phyloP scores from a whole-genome alignment of 2,797 vertebrate genomes.

The Brachymystax lenok region DNA sequence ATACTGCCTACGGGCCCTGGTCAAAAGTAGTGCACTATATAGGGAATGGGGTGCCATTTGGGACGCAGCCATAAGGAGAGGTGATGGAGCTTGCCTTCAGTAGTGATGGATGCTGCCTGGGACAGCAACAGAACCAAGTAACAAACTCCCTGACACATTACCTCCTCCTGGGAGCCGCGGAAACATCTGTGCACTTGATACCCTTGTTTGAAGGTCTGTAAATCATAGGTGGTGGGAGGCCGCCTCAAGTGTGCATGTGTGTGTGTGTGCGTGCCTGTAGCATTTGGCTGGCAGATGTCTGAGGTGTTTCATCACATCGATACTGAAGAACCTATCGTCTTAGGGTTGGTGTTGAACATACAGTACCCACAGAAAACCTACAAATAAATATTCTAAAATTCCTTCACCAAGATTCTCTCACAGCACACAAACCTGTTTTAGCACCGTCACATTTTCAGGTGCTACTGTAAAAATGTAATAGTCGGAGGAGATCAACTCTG shows the following conservation, averaged over 20 bases:
- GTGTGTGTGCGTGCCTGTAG: not conserved
- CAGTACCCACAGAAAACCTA: not conserved
- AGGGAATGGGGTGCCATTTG: not conserved
- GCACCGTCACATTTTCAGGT: not conserved
- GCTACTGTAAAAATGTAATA: not conserved
- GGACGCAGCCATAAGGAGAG: not conserved
- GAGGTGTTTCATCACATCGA: not conserved
- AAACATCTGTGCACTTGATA: not conserved
- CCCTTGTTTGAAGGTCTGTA: conserved; percentile 1
- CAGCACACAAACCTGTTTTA: not conserved
- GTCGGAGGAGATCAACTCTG: conserved; percentile 11
- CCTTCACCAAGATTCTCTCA: not conserved
- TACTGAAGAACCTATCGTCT: not conserved
- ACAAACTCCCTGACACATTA: conserved; percentile 17
- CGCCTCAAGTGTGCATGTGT: not conserved
- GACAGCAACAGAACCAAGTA: conserved; percentile 10
- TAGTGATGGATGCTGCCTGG: conserved; percentile 10
- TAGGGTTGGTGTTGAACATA: not conserved
- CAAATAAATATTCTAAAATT: not conserved
- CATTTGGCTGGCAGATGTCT: conserved; percentile 9
- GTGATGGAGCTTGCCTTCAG: not conserved
- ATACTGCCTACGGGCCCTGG: not conserved
- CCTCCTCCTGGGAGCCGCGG: conserved; percentile 10
- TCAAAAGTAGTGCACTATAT: not conserved
- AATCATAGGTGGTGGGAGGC: not conserved